Percentiles rank a stretch among this genome's conserved stretches.
Conservation (phyloP, 2,888 invertebrate genomes). For the Philhelius pedissequus region DNA sequence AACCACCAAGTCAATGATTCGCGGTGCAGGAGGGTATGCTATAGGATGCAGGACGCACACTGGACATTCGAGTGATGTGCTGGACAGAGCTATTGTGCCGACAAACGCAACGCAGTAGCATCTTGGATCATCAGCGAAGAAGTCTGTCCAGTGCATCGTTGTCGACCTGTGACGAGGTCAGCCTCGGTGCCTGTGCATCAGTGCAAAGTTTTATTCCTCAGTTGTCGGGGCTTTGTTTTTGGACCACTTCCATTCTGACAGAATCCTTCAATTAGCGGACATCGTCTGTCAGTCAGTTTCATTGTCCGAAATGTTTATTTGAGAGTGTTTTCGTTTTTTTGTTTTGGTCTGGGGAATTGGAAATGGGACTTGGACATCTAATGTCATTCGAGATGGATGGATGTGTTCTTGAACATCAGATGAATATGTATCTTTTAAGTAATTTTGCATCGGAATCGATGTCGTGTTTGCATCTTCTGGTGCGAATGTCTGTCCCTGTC, state of each 20-base stretch:
- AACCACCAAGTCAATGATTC: no score
- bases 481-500: not conserved
- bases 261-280: constrained; percentile 69
- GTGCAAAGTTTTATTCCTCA: not conserved
- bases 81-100: constrained; percentile 44
- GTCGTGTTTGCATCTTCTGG: constrained; percentile 55
- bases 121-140: constrained; percentile 2
- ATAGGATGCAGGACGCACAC: constrained; percentile 40
- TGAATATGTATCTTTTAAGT: constrained; percentile 64
- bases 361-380: constrained; percentile 22
- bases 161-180: constrained; percentile 66
- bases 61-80: constrained; percentile 55
- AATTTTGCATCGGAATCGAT: constrained; percentile 49
- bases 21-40: not conserved
- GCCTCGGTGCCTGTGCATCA: no score
- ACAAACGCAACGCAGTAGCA: constrained; percentile 63
- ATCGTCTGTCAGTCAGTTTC: constrained; percentile 65
- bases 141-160: constrained; percentile 15
- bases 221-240: constrained; percentile 21
- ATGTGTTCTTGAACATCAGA: constrained; percentile 14
- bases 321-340: constrained; percentile 52
- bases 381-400: constrained; percentile 59
- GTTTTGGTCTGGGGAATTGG: not conserved
- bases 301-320: constrained; percentile 66
- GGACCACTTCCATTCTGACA: constrained; percentile 64